Percentiles rank a stretch among this genome's conserved stretches.
These are phyloP conservation scores for Poicephalus gulielmi DNA, from an alignment of 2,113 vertebrate species.

Conservation along the genomic window DNA sequence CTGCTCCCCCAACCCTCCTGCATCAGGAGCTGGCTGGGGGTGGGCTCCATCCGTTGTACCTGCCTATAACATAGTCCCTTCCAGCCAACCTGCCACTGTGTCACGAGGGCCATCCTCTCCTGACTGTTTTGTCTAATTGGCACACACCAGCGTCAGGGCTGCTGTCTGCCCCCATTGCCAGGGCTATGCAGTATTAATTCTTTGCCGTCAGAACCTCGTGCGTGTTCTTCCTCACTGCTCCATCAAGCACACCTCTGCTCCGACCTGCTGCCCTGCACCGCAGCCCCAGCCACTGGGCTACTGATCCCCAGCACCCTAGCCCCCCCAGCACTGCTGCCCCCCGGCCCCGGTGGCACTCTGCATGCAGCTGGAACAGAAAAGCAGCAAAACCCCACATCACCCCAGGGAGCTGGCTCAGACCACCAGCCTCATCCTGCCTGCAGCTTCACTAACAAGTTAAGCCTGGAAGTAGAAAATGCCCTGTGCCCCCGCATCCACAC, in stretches of 20 bases:
- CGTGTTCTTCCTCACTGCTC: background rate
- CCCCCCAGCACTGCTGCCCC: background rate
- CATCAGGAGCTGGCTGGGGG: background rate
- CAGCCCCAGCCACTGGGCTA: background rate
- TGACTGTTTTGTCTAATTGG: background rate
- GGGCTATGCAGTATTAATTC: background rate
- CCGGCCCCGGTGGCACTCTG: background rate
- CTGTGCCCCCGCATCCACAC: background rate
- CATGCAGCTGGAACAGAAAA: background rate
- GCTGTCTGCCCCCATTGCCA: background rate
- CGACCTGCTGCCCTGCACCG: accelerated
- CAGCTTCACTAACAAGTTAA: background rate
- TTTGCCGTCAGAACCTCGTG: background rate
- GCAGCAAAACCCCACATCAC: background rate
- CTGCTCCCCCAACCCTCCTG: background rate
- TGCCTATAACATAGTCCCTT: background rate
- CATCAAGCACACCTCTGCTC: background rate
- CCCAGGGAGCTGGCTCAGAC: background rate
- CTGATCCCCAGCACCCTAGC: background rate
- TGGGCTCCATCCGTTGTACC: background rate
- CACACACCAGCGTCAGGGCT: background rate
- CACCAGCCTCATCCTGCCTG: conserved; percentile 30
- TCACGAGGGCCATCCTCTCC: background rate
- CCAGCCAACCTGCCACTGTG: background rate
- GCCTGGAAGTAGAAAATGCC: background rate